Evolutionary conservation across 2,113 vertebrate genomes (phyloP).

Genomic region (Patagioenas fasciata): DNA sequence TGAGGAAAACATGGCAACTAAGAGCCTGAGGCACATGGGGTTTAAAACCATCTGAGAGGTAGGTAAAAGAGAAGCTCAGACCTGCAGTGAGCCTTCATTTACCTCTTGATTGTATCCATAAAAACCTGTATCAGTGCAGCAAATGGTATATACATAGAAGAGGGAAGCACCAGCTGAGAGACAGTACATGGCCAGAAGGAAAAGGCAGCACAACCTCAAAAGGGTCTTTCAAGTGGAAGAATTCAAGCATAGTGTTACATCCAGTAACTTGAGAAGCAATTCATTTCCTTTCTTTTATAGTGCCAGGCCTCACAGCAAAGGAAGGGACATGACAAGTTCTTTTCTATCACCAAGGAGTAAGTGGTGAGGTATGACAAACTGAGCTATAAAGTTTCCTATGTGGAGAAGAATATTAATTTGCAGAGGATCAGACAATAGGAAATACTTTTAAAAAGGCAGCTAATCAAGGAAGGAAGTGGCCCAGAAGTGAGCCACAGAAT

Average conservation of each 20-base stretch:
- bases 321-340: not conserved
- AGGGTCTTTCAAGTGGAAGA: conserved; percentile 15
- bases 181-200: not conserved
- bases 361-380: not conserved
- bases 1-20: not conserved
- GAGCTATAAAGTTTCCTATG: not conserved
- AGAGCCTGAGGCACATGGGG: not conserved
- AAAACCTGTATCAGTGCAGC: conserved; percentile 49
- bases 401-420: not conserved
- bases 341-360: not conserved
- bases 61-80: conserved; percentile 44
- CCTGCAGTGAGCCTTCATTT: conserved; percentile 44
- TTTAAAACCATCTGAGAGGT: conserved; percentile 40
- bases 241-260: conserved; percentile 57
- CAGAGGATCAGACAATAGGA: not conserved
- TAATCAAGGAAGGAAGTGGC: not conserved
- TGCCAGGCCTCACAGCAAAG: not conserved
- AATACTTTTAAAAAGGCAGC: not conserved
- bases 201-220: not conserved
- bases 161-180: not conserved
- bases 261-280: conserved; percentile 6
- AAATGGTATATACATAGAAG: not conserved
- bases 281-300: not conserved
- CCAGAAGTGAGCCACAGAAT: not conserved
- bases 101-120: conserved; percentile 7